Percentiles rank a stretch among this genome's conserved stretches.
Conservation (phyloP, 2,888 invertebrate species). For the Hyppa rectilinea region DNA sequence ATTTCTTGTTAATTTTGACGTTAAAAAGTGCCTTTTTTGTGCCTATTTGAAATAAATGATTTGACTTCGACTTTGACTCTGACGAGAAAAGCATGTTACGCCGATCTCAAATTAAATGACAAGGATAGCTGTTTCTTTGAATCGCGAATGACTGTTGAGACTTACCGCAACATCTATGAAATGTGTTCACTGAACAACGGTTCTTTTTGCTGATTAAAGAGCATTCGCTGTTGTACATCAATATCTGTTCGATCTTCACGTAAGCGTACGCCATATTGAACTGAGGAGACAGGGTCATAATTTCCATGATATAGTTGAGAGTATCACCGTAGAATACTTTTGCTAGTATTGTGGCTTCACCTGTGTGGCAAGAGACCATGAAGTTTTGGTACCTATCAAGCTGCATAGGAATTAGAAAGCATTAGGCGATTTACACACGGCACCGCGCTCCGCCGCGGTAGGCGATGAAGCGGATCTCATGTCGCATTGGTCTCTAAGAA, state of each 20-base stretch:
- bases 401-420: background rate
- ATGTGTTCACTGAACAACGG: constrained; percentile 73
- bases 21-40: too few relatives aligned
- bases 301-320: constrained; percentile 70
- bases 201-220: constrained; percentile 73
- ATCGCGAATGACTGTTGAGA: background rate
- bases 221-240: constrained; percentile 85
- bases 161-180: constrained; percentile 86
- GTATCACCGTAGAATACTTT: constrained; percentile 80
- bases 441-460: too few relatives aligned
- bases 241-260: constrained; percentile 81
- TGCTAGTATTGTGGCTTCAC: constrained; percentile 82
- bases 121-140: background rate
- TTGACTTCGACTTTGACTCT: too few relatives aligned
- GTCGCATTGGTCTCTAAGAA: too few relatives aligned
- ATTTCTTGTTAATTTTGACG: too few relatives aligned
- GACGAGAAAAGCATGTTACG: background rate
- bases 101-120: background rate
- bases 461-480: too few relatives aligned
- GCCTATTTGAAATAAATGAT: too few relatives aligned
- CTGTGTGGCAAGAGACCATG: constrained; percentile 69
- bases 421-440: too few relatives aligned
- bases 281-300: constrained; percentile 83
- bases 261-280: constrained; percentile 84
- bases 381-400: background rate